phyloP scores from a whole-genome alignment of 1,140 invertebrate species.

The Babylonia areolata region DNA sequence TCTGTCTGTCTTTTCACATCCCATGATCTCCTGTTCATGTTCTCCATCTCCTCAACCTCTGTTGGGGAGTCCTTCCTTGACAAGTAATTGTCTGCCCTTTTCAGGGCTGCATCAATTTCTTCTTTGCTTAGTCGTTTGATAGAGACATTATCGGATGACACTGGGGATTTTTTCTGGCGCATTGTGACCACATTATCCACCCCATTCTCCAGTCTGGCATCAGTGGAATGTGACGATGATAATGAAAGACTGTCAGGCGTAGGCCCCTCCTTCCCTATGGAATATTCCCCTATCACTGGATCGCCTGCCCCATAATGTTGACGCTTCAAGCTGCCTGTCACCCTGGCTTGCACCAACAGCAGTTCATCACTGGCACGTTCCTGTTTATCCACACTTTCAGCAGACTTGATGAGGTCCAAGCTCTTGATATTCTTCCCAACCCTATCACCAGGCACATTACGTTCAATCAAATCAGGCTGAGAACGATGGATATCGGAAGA shows the following conservation, averaged over 20 bases:
- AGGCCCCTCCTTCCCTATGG: conserved; percentile 26
- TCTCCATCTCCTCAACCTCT: conserved; percentile 28
- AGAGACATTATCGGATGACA: neutral
- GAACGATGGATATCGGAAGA: neutral
- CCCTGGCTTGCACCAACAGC: conserved; percentile 28
- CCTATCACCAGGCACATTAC: conserved; percentile 32
- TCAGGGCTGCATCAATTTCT: conserved; percentile 66
- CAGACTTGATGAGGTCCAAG: conserved; percentile 33
- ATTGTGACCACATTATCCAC: conserved; percentile 29
- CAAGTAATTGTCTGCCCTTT: conserved; percentile 65
- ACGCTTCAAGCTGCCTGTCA: neutral
- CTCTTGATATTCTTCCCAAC: conserved; percentile 40
- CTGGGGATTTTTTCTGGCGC: conserved; percentile 36
- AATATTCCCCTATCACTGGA: conserved; percentile 39
- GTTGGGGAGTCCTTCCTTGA: conserved; percentile 35
- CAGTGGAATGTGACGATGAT: conserved; percentile 45
- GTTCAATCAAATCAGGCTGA: conserved; percentile 33
- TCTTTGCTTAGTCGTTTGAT: conserved; percentile 60
- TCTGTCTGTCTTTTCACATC: conserved; percentile 47
- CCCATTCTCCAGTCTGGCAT: conserved; percentile 8
- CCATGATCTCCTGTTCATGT: conserved; percentile 53
- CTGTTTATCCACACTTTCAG: conserved; percentile 12
- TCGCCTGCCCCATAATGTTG: neutral
- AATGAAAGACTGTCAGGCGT: conserved; percentile 33
- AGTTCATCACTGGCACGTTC: neutral